Percentiles rank a stretch among this genome's conserved stretches.
Evolutionary conservation across 2,888 invertebrate genomes (phyloP).

Genomic region (Anthrax anthrax): DNA sequence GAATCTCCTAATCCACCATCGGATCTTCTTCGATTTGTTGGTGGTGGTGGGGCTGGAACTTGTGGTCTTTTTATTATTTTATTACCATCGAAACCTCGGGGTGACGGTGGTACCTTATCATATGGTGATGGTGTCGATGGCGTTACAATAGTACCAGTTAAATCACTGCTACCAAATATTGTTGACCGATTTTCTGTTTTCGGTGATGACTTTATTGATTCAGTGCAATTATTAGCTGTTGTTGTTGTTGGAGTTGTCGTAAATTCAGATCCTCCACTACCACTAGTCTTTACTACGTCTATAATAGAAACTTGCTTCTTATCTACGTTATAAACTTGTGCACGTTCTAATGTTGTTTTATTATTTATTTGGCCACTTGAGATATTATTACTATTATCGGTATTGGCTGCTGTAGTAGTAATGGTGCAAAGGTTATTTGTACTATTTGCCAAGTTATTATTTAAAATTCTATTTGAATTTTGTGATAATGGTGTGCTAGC

Average conservation of each 20-base stretch:
- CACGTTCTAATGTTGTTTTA: conserved; percentile 14
- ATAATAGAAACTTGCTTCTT: conserved; percentile 16
- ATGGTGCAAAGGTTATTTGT: conserved; percentile 4
- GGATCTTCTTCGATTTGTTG: conserved; percentile 12
- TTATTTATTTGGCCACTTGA: conserved; percentile 2
- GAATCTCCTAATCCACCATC: conserved; percentile 12
- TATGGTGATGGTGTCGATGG: conserved; percentile 3
- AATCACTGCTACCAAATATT: not conserved
- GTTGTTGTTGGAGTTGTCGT: conserved; percentile 2
- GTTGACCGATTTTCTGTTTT: conserved; percentile 5
- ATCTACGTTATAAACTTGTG: conserved; percentile 16
- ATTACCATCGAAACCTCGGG: conserved; percentile 13
- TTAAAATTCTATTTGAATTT: conserved; percentile 5
- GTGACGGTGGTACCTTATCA: conserved; percentile 13
- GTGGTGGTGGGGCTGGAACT: conserved; percentile 14
- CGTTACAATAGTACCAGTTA: not conserved
- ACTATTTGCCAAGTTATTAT: conserved; percentile 8
- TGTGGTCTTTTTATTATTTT: conserved; percentile 15
- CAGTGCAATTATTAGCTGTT: not conserved
- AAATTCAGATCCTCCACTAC: too few species aligned
- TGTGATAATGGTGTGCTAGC: conserved; percentile 6
- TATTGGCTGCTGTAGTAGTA: not conserved
- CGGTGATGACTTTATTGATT: not conserved
- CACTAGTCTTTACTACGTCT: conserved; percentile 10
- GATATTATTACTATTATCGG: too few species aligned